Conservation (phyloP, 2,113 vertebrate species). For the Aythya baeri region DNA sequence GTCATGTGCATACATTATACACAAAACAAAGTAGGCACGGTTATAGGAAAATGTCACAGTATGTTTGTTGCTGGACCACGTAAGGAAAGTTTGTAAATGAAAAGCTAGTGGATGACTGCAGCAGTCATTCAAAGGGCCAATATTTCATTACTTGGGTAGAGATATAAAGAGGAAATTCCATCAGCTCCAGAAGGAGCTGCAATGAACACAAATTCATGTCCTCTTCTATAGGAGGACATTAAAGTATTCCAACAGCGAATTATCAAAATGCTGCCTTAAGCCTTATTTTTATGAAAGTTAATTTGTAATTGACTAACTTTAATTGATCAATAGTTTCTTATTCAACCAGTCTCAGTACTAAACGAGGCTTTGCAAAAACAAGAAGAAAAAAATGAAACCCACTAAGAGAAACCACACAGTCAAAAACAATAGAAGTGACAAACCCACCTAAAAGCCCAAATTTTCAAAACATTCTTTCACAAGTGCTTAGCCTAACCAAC, state of each 20-base stretch:
- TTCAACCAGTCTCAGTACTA: not conserved
- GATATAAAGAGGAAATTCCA: not conserved
- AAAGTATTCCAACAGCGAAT: not conserved
- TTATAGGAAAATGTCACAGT: not conserved
- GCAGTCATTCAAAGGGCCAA: not conserved
- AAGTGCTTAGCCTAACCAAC: not conserved
- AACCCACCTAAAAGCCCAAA: not conserved
- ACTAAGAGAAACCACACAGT: not conserved
- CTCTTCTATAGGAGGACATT: not conserved
- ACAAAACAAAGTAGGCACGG: not conserved
- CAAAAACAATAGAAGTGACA: not conserved
- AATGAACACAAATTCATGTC: not conserved
- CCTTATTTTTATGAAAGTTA: not conserved
- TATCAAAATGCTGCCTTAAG: not conserved
- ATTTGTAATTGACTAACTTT: not conserved
- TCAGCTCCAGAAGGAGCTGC: not conserved
- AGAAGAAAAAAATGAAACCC: not conserved
- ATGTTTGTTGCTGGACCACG: not conserved
- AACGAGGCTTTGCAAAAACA: not conserved
- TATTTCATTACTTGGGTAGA: not conserved
- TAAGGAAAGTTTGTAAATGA: not conserved
- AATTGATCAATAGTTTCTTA: not conserved
- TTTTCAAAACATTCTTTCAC: not conserved
- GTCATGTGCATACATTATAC: not conserved
- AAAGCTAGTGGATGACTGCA: not conserved